A percentile compares a stretch with the other conserved stretches of the same genome.
Evolutionary conservation across 2,888 invertebrate genomes (phyloP).

Genomic region (Leucophora obtusa): DNA sequence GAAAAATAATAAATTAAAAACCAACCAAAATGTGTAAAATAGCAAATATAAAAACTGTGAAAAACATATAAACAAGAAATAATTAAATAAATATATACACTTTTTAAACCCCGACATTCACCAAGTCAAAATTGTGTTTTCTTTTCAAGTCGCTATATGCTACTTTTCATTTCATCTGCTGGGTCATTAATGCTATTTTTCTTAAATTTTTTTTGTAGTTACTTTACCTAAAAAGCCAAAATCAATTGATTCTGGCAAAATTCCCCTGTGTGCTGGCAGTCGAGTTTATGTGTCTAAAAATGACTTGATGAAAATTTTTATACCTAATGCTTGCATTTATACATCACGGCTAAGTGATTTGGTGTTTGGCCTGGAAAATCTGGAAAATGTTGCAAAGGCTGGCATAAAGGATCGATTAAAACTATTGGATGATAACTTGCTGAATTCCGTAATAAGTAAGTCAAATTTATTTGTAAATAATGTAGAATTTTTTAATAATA

Average conservation of each 20-base stretch:
- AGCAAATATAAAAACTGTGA: neutral
- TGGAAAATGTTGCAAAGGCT: constrained; percentile 69
- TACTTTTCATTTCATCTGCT: neutral
- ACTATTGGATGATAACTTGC: constrained; percentile 69
- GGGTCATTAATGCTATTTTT: neutral
- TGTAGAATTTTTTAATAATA: no score
- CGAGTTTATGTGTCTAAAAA: constrained; percentile 74
- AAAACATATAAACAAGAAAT: neutral
- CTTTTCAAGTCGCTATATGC: neutral
- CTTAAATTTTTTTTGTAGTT: neutral
- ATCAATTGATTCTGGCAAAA: constrained; percentile 57
- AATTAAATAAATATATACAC: neutral
- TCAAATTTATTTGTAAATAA: neutral
- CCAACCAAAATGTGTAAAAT: no score
- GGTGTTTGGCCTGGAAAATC: constrained; percentile 73
- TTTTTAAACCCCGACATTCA: neutral
- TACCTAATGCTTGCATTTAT: constrained; percentile 75
- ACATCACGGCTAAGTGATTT: constrained; percentile 75
- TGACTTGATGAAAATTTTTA: constrained; percentile 74
- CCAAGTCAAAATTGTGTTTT: constrained; percentile 18
- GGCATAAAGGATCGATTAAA: constrained; percentile 66
- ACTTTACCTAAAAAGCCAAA: constrained; percentile 14
- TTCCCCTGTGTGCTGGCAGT: constrained; percentile 77
- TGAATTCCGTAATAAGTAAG: constrained; percentile 77
- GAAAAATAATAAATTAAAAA: neutral